phyloP scores from a whole-genome alignment of 2,113 vertebrate species.

The Tamias sibiricus region DNA sequence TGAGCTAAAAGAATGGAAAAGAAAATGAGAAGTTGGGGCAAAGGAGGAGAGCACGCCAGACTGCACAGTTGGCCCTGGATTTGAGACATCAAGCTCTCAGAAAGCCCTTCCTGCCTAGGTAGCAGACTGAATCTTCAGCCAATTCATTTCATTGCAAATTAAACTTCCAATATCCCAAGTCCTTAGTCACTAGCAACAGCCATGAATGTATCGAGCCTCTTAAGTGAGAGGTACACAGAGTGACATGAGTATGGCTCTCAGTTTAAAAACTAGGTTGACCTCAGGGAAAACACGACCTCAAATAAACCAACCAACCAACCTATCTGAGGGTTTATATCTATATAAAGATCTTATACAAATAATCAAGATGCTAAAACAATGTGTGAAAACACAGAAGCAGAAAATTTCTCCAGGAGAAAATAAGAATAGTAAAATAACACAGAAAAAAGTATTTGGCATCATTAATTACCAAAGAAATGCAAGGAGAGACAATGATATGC shows the following conservation, averaged over 20 bases:
- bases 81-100: neutral
- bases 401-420: neutral
- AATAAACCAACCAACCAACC: neutral
- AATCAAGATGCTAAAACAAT: constrained; percentile 13
- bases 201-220: neutral
- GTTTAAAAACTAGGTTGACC: neutral
- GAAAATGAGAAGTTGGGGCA: neutral
- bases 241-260: neutral
- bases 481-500: neutral
- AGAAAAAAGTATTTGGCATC: neutral
- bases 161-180: constrained; percentile 40
- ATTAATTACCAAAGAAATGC: neutral
- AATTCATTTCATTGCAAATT: constrained; percentile 67
- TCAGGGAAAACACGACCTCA: neutral
- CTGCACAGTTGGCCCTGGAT: neutral
- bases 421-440: neutral
- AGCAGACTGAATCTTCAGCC: neutral
- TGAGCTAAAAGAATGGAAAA: constrained; percentile 70
- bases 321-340: neutral
- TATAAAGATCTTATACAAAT: neutral
- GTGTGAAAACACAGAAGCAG: neutral
- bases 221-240: neutral
- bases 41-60: neutral
- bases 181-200: neutral
- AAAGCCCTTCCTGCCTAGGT: neutral